These are phyloP conservation scores for Solenodon paradoxus DNA, from an alignment of 2,113 vertebrate species.

Conservation along the genomic window DNA sequence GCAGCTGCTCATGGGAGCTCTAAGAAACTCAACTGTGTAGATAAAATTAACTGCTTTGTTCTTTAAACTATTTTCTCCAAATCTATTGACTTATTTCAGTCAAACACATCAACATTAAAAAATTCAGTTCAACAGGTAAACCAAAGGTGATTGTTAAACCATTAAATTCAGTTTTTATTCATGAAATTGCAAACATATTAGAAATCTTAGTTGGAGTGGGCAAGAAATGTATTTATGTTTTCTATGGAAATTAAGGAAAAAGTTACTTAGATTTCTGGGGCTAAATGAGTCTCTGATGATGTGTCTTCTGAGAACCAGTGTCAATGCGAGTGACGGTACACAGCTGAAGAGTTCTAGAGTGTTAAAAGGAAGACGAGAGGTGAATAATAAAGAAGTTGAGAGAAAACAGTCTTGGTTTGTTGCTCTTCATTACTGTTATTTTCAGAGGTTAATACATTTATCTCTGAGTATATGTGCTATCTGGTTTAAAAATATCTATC, in stretches of 20 bases:
- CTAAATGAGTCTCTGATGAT: neutral
- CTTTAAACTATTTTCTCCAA: neutral
- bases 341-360: neutral
- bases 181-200: neutral
- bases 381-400: neutral
- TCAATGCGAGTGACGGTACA: neutral
- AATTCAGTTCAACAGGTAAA: neutral
- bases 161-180: neutral
- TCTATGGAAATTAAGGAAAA: neutral
- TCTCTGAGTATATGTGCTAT: neutral
- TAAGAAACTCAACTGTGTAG: neutral
- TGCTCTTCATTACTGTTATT: neutral
- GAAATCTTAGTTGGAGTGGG: neutral
- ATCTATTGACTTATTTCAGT: neutral
- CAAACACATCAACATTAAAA: neutral
- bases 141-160: neutral
- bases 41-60: neutral
- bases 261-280: neutral
- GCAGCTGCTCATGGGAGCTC: neutral
- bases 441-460: neutral
- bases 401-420: neutral
- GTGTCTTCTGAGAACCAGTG: neutral
- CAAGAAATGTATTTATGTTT: neutral
- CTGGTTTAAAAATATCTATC: neutral
- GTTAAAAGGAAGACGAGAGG: neutral